Evolutionary conservation across 2,113 vertebrate genomes (phyloP), one percentile per base, ranked within the genome.

Genomic region (Sus scrofa): DNA sequence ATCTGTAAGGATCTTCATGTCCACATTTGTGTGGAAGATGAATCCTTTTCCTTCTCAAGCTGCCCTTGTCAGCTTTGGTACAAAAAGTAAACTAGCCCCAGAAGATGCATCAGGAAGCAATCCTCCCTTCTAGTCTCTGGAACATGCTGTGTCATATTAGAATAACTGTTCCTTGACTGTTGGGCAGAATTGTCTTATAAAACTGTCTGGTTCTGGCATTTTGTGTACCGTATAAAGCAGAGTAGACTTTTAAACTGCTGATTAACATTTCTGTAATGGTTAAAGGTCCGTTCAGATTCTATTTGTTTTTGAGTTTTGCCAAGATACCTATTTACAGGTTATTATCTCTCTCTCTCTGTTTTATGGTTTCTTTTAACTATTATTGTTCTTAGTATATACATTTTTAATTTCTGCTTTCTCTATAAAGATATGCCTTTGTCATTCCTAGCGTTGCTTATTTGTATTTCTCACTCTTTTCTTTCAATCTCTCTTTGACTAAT

Each of bases 341-440:
- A 86, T 54, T 37, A 10, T 13, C 54, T 30, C 22, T 39, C 22
- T 39, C 34, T 73, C 44, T 68, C 12, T 39, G 4, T 70, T 39
- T 75, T 3, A 60, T 4, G 65, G 7, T 1, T 2, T 81, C 89
- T 79, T 22, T 32, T 0, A 77, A 16, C 32, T 78, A 27, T 52
- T 44, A 15, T 22, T 68, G 20, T 62, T 62, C 16, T 56, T 37
- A 26, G 19, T 15, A 5, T 8, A 20, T 27, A 39, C 71, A 39
- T 2, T 54, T 92, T 68, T 37, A 14, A 71, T 27, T 26, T n/a
- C n/a, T 44, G 19, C 52, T 88, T 11, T 54, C 5, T 30, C 56
- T 26, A 26, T 3, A 71, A 1, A 1, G 10, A 1, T 1, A 16
- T 22, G 0, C 2, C 1, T 68, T 52, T 60, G 70, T 54, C 37